phyloP scores from a whole-genome alignment of 2,888 invertebrate genomes.

The Sylvicola cinctus region DNA sequence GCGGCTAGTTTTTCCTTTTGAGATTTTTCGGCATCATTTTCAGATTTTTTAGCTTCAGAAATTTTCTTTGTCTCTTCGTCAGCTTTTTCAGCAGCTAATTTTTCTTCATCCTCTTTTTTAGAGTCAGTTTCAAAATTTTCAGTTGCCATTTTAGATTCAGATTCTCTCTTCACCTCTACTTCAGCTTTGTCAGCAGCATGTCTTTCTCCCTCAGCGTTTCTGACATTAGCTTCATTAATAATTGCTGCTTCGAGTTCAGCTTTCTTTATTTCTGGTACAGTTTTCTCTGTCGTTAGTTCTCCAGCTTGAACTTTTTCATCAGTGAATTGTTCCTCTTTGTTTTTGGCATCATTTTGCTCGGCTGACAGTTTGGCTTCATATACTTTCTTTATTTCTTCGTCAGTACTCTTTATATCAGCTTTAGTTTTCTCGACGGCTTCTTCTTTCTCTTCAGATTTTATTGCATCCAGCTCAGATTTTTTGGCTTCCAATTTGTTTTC shows the following conservation, averaged over 20 bases:
- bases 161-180: neutral
- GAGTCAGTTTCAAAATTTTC: neutral
- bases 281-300: neutral
- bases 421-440: neutral
- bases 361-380: too few relatives aligned
- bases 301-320: slow-evolving; percentile 8
- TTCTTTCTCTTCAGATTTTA: slow-evolving; percentile 7
- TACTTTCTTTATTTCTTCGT: too few relatives aligned
- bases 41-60: slow-evolving; percentile 2
- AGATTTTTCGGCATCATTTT: neutral
- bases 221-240: slow-evolving; percentile 6
- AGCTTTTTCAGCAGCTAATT: slow-evolving; percentile 5
- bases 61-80: slow-evolving; percentile 8
- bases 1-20: neutral
- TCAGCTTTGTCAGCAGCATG: slow-evolving; percentile 2
- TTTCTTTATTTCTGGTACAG: slow-evolving; percentile 3
- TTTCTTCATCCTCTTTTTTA: slow-evolving; percentile 5
- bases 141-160: neutral
- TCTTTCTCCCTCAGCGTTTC: slow-evolving; percentile 3
- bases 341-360: too few relatives aligned
- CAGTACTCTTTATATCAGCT: neutral
- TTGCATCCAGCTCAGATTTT: slow-evolving; percentile 4
- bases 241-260: slow-evolving; percentile 2
- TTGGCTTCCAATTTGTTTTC: slow-evolving; percentile 5
- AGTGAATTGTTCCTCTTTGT: slow-evolving; percentile 3